Base-by-base conservation (phyloP, 2,797 vertebrate genomes). In the Erithacus rubecula region DNA sequence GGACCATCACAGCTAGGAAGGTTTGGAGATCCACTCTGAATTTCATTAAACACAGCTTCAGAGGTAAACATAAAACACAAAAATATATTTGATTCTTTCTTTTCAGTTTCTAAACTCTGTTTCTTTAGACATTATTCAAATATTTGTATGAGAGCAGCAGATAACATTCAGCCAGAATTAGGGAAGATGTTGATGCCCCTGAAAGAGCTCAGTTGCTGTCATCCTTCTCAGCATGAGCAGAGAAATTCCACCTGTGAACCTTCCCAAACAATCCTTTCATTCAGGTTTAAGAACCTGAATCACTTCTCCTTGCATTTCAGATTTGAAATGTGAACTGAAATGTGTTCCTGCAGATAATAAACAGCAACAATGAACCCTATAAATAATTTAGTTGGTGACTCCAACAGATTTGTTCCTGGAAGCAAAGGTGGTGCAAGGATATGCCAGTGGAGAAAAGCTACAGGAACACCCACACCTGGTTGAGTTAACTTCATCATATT, bases 261-360 rank as follows among this genome's bases (percentile, higher is more conserved):
- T 41, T 56, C 85, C 41, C 72, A 77, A 83, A 68, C 76, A 80
- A 64, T 71, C 32, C 23, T 52, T 94, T 77, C 64, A 74, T 87
- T 91, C 56, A 13, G 55, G 3, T 62, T 78, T 69, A 51, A 79
- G 74, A 78, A 79, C 46, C 67, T 65, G 70, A 83, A n/a, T 76
- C 34, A 19, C 67, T 93, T 84, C 83, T 86, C 55, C 74, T 75
- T 90, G 70, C 36, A 39, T 90, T 95, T 89, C 81, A 72, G 53
- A n/a, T 87, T 83, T 82, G 70, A 93, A 87, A 76, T 64, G 55
- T 55, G 75, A 85, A 69, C 63, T 69, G 74, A 87, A 95, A 93
- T 83, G 63, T 95, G 74, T 59, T 49, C 20, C 78, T 89, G 78
- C 22, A 82, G 74, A 90, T 92, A 87, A 69, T 82, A 90, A 96